A percentile compares a stretch with the other conserved stretches of the same genome.
Evolutionary conservation across 2,888 invertebrate genomes (phyloP).

Genomic region (Parapristionchus giblindavisi): DNA sequence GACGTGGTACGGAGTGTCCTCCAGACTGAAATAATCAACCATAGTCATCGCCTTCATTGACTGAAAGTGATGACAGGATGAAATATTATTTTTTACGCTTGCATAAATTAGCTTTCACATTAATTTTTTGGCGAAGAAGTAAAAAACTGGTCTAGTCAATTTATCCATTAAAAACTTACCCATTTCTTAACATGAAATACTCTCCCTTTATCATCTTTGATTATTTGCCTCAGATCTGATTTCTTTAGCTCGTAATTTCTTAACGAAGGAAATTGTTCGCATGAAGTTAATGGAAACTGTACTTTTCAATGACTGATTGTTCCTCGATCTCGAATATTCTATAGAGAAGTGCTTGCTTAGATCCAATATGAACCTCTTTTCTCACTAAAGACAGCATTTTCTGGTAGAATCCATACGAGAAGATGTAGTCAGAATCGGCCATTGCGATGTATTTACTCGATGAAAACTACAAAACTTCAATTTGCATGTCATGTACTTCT

Average conservation of each 20-base stretch:
- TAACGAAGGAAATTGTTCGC: not conserved
- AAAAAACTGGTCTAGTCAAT: too few relatives aligned
- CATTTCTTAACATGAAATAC: not conserved
- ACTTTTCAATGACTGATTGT: not conserved
- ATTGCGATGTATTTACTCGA: conserved; percentile 1
- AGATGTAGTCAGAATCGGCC: conserved; percentile 12
- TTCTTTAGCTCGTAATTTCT: not conserved
- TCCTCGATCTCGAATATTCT: conserved; percentile 10
- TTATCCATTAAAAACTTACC: not conserved
- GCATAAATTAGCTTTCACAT: too few relatives aligned
- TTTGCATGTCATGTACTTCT: too few relatives aligned
- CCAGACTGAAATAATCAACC: not conserved
- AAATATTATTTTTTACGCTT: too few relatives aligned
- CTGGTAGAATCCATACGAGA: conserved; percentile 7
- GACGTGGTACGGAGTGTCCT: not conserved
- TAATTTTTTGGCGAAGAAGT: too few relatives aligned
- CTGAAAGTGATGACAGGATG: too few relatives aligned
- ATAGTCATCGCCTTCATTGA: not conserved
- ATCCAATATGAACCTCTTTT: not conserved
- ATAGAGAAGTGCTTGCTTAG: not conserved
- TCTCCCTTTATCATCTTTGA: not conserved
- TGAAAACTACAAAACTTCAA: conserved; percentile 2
- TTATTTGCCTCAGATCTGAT: not conserved
- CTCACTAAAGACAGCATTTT: not conserved
- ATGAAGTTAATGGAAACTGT: not conserved